These are phyloP conservation scores for Orestias chungarensis DNA, from an alignment of 2,797 vertebrate genomes.

Conservation along the genomic window DNA sequence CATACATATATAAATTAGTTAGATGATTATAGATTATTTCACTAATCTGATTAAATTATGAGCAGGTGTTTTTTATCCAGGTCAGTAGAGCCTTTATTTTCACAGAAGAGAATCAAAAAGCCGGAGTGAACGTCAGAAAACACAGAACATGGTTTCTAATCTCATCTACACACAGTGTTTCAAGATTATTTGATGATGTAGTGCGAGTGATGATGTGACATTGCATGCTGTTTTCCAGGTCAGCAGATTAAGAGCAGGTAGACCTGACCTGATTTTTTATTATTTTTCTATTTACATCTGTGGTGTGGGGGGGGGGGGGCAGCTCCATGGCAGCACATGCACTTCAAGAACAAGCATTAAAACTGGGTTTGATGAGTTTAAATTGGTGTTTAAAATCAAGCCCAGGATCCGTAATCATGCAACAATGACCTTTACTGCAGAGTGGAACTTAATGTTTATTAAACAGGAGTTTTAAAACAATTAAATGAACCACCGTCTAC, in stretches of 20 bases:
- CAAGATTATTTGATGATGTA: slow-evolving; percentile 3
- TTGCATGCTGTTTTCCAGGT: slow-evolving; percentile 2
- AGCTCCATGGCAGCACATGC: not conserved
- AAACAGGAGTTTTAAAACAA: not conserved
- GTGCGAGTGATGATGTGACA: not conserved
- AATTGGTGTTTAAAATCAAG: not conserved
- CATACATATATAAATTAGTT: not conserved
- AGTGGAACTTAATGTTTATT: not conserved
- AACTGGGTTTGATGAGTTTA: not conserved
- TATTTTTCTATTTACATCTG: not conserved
- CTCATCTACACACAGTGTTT: not conserved
- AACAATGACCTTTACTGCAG: not conserved
- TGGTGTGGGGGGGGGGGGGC: too few relatives aligned
- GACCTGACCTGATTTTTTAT: not conserved
- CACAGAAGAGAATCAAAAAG: not conserved
- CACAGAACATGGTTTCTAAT: not conserved
- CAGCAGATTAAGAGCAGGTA: slow-evolving; percentile 14
- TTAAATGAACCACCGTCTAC: not conserved
- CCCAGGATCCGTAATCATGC: too few relatives aligned
- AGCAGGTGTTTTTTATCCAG: not conserved
- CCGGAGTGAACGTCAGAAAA: not conserved
- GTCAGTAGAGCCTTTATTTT: not conserved
- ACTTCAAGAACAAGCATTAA: not conserved
- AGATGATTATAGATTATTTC: not conserved
- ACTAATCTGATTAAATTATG: slow-evolving; percentile 1